Base-by-base conservation (phyloP, 2,113 vertebrate genomes). In the Oceanites oceanicus region DNA sequence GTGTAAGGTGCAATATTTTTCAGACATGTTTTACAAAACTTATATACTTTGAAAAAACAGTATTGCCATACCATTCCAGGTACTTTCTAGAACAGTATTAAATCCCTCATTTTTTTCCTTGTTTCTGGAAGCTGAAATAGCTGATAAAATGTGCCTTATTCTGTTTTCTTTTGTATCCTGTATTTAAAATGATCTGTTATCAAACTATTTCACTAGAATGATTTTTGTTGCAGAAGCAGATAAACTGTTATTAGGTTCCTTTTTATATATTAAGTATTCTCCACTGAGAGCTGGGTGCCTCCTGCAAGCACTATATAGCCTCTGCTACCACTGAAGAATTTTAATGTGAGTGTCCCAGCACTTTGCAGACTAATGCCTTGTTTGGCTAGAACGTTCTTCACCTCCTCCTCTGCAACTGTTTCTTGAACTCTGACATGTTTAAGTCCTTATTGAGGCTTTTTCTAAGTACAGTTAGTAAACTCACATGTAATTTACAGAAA, bases 401-500 rank as follows among this genome's bases (percentile, higher is more conserved):
- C 38, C 5, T 2, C 47, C 27, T 95, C 44, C 29, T 38, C n/a
- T 73, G 77, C 44, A 53, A 25, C 25, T 91, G 40, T 59, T 65
- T 56, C 11, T 36, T 50, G 42, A 74, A 50, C 12, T 45, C 50
- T 47, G 34, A 52, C 87, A 65, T 53, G 44, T 93, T 96, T 87
- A 88, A 87, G 40, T 59, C 68, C 63, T 90, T 95, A 90, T 42
- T 93, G 83, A 86, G 55, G 26, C 32, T 88, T 96, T 73, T 88
- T 94, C 72, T 77, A 90, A 95, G 88, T 87, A 75, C 52, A 88
- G 29, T 78, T 36, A 86, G 44, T 81, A 94, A 95, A 22, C 20
- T 91, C 42, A 88, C 26, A 75, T 90, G 86, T 94, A 78, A 93
- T 93, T 85, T 91, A 83, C 36, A 49, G 79, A 95, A 96, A 85